Evolutionary conservation across 1,140 invertebrate species (phyloP), one percentile per base, ranked within the genome.

Genomic region (Coelopa frigida): DNA sequence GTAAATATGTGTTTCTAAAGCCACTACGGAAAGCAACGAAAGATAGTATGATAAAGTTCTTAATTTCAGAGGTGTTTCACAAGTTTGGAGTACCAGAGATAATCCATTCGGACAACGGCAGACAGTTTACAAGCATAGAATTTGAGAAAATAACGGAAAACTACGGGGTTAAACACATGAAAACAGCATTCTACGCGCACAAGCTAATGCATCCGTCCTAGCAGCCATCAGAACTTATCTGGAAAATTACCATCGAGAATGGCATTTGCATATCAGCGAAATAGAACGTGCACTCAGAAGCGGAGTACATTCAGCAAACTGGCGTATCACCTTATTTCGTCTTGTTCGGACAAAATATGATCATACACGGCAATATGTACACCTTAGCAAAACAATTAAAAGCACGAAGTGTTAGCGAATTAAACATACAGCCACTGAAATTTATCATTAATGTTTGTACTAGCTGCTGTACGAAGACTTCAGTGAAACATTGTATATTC

Each of bases 331-430:
- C 41, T 8, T 43, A 15, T 18, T 31, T 43, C 12, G 41, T 29
- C 4, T 20, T 43, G 8, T 43, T 43, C n/a, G 41, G 41, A 15
- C 18, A 29, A 4, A 26, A 43, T 4, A 43, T 43, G 40, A 20
- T 6, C 8, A n/a, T n/a, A n/a, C n/a, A n/a, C n/a, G n/a, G n/a
- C n/a, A n/a, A n/a, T n/a, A n/a, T n/a, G n/a, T n/a, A n/a, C n/a
- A n/a, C n/a, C n/a, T n/a, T n/a, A n/a, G n/a, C n/a, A n/a, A n/a
- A n/a, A n/a, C n/a, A n/a, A n/a, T n/a, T n/a, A n/a, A n/a, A n/a
- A n/a, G n/a, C n/a, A n/a, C n/a, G n/a, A n/a, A n/a, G n/a, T n/a
- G n/a, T n/a, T n/a, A n/a, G n/a, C n/a, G n/a, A n/a, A n/a, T n/a
- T n/a, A n/a, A n/a, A n/a, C n/a, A n/a, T n/a, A n/a, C n/a, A n/a